Percentiles rank a stretch among this genome's conserved stretches.
Conservation (phyloP, 2,888 invertebrate genomes). For the Rhagonycha lutea region DNA sequence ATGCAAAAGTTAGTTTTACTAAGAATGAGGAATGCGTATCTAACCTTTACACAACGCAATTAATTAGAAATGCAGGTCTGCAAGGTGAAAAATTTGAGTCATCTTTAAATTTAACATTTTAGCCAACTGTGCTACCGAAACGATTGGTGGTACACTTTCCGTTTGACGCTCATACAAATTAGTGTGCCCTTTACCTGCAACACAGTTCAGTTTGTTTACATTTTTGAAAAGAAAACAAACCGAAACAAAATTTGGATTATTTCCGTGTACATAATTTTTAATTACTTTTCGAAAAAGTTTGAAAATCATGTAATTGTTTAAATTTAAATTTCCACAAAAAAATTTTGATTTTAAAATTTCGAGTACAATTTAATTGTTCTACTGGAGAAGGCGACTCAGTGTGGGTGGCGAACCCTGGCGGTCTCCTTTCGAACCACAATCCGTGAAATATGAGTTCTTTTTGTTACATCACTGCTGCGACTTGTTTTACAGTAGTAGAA, state of each 20-base stretch:
- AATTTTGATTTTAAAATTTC: not conserved
- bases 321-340: not conserved
- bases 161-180: too few relatives aligned
- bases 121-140: too few relatives aligned
- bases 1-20: not conserved
- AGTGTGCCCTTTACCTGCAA: not conserved
- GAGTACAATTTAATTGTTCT: constrained; percentile 27
- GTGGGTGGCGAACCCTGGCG: constrained; percentile 44
- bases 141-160: not conserved
- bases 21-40: too few relatives aligned
- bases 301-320: not conserved
- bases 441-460: constrained; percentile 49
- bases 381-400: constrained; percentile 28
- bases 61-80: not conserved
- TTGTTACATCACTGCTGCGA: constrained; percentile 22
- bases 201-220: not conserved
- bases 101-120: too few relatives aligned
- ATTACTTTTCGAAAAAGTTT: not conserved
- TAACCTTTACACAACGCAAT: not conserved
- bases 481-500: not conserved
- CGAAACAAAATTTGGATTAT: not conserved
- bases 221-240: not conserved
- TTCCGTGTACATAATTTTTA: not conserved
- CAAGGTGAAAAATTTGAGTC: too few relatives aligned
- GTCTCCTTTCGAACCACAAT: constrained; percentile 41